Base-by-base conservation (phyloP, 2,113 vertebrate genomes). In the Trichomycterus rosablanca region DNA sequence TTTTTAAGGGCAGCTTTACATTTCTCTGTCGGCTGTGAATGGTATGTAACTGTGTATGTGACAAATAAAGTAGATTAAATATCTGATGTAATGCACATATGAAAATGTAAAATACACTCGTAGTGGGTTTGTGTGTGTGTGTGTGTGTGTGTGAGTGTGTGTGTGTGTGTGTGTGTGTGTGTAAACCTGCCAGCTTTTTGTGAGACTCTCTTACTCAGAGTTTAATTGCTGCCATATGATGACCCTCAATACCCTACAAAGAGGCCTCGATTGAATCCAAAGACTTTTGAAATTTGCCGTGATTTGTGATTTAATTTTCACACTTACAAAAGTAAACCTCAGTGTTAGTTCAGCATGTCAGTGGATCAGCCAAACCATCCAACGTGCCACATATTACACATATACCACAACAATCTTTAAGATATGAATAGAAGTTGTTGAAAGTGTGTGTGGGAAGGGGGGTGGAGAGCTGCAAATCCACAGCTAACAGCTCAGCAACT, bases 401-500 rank as follows among this genome's bases (percentile, higher is more conserved):
- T 49, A 37, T 49, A n/a, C 30, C 44, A 53, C 22, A 37, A 35
- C 12, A 26, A 32, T 48, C 16, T 34, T 37, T 6, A 45, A 23
- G 51, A 37, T 37, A 55, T 55, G 42, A 64, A 35, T 18, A 64
- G 51, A 55, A 46, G 5, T 37, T 40, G 22, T n/a, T 56, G 43
- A 65, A 65, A 65, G 50, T 1, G 2, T 53, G 22, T 3, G 28
- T 35, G 50, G 22, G 37, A n/a, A n/a, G 7, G 34, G 34, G 12
- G 34, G 8, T 10, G 35, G 12, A 11, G 40, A 45, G 59, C 42
- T 76, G 73, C 66, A 77, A 80, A 78, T 80, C 78, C 81, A 56
- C 76, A 79, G 78, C 73, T 75, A 78, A 72, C 74, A 75, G 74
- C 75, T 73, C 71, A 69, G 73, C 77, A 78, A 76, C 73, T 66